A percentile compares a stretch with the other conserved stretches of the same genome.
phyloP scores from a whole-genome alignment of 2,888 invertebrate species.

The Drosophila peninsularis region DNA sequence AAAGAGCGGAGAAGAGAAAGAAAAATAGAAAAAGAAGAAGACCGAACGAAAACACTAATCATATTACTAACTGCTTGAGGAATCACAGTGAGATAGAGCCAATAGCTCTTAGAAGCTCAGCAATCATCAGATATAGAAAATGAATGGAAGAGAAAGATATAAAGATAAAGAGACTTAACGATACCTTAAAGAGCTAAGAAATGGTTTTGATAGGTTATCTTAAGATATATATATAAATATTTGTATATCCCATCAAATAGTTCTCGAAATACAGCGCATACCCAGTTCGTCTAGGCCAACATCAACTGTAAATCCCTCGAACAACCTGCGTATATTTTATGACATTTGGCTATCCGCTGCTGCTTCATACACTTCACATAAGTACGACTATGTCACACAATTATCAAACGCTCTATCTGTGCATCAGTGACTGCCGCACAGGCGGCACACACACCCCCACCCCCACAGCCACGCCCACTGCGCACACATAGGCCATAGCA shows the following conservation, averaged over 20 bases:
- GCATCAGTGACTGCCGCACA: slow-evolving; percentile 47
- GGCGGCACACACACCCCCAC: background rate
- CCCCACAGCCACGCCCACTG: background rate
- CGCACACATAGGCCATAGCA: slow-evolving; percentile 29
- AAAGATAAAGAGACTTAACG: no score
- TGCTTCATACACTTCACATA: slow-evolving; percentile 45
- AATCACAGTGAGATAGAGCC: no score
- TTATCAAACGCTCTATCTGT: slow-evolving; percentile 72
- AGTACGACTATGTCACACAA: slow-evolving; percentile 59
- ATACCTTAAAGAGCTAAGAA: no score
- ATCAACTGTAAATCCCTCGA: no score
- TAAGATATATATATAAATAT: no score
- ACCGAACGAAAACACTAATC: no score
- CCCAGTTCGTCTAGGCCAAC: background rate
- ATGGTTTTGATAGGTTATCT: no score
- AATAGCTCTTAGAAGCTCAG: no score
- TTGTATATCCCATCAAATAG: background rate
- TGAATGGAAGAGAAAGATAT: no score
- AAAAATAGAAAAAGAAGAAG: background rate
- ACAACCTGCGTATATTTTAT: slow-evolving; percentile 29
- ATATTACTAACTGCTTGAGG: no score
- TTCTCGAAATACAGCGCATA: slow-evolving; percentile 15
- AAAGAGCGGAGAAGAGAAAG: background rate
- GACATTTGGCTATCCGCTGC: slow-evolving; percentile 31
- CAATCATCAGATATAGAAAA: no score